Percentiles rank a stretch among this genome's conserved stretches.
phyloP scores from a whole-genome alignment of 2,888 invertebrate genomes.

The Tenthredo scrophulariae region DNA sequence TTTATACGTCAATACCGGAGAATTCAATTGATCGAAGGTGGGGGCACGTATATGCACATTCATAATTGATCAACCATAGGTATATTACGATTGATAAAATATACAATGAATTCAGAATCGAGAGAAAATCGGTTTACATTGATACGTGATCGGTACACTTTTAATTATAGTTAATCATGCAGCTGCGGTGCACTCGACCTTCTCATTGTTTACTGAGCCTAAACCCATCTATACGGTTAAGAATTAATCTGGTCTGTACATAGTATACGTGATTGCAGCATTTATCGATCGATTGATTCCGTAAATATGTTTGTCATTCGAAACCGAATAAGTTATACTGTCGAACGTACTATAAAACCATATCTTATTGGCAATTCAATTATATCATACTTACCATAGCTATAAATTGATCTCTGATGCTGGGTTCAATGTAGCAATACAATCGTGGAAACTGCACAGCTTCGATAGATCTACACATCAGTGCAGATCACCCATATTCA shows the following conservation, averaged over 20 bases:
- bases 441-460: too few relatives aligned
- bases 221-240: constrained; percentile 24
- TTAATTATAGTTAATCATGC: constrained; percentile 10
- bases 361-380: constrained; percentile 9
- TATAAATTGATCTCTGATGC: not conserved
- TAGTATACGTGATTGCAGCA: not conserved
- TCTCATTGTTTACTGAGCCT: constrained; percentile 30
- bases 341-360: not conserved
- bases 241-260: constrained; percentile 24
- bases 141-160: not conserved
- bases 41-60: not conserved
- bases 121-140: not conserved
- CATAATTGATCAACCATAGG: too few relatives aligned
- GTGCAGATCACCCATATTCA: too few relatives aligned
- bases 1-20: not conserved
- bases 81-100: too few relatives aligned
- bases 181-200: constrained; percentile 5
- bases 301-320: not conserved
- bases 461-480: too few relatives aligned
- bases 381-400: not conserved
- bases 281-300: constrained; percentile 10
- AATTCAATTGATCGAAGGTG: not conserved
- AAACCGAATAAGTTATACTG: not conserved
- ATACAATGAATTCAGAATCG: not conserved
- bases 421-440: not conserved